These are phyloP conservation scores for Drosophila pullipes DNA, from an alignment of 2,888 invertebrate species.

Conservation along the genomic window DNA sequence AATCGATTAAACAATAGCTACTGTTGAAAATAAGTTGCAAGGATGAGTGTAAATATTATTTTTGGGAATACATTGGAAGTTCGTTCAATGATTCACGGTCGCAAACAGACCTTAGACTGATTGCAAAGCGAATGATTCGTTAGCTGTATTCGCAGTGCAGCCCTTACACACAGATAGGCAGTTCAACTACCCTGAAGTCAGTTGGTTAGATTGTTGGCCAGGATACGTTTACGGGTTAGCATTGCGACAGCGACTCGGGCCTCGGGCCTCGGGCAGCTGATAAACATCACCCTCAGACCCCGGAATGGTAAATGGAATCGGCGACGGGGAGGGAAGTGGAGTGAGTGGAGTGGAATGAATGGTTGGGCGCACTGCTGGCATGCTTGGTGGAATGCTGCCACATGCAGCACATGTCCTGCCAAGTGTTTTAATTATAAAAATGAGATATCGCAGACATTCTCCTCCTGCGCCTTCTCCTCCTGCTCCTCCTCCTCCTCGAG, in stretches of 20 bases:
- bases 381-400: slow-evolving; percentile 67
- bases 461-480: background rate
- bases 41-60: background rate
- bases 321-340: slow-evolving; percentile 3
- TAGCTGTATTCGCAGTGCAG: slow-evolving; percentile 22
- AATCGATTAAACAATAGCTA: slow-evolving; percentile 5
- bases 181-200: slow-evolving; percentile 70
- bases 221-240: slow-evolving; percentile 68
- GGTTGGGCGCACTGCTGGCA: slow-evolving; percentile 68
- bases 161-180: slow-evolving; percentile 35
- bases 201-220: slow-evolving; percentile 67
- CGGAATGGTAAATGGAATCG: background rate
- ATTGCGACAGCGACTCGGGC: slow-evolving; percentile 50
- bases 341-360: slow-evolving; percentile 18
- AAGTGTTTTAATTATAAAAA: slow-evolving; percentile 81
- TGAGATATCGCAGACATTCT: slow-evolving; percentile 71
- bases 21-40: background rate
- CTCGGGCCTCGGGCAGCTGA: slow-evolving; percentile 61
- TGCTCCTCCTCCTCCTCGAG: background rate
- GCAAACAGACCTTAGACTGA: background rate
- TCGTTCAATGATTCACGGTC: background rate
- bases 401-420: slow-evolving; percentile 76
- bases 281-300: slow-evolving; percentile 62
- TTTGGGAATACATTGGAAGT: background rate
- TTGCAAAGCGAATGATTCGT: slow-evolving; percentile 24